Evolutionary conservation across 2,113 vertebrate genomes (phyloP).

Genomic region (Vimba vimba): DNA sequence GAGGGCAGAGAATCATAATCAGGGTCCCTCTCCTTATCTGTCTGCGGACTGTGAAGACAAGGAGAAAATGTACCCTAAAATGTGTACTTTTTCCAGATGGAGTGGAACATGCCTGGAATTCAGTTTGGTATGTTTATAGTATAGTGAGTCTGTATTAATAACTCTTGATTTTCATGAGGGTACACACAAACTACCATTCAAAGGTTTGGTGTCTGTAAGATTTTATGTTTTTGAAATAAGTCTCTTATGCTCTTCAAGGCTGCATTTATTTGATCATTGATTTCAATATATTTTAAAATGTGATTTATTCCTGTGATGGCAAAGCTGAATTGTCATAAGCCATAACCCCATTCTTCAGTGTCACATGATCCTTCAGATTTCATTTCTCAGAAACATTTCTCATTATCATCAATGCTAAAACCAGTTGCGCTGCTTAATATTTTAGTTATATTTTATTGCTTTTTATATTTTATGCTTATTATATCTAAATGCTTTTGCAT

Average conservation of each 20-base stretch:
- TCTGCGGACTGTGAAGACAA: conserved; percentile 85
- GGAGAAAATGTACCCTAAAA: conserved; percentile 34
- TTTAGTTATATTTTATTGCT: too few species aligned
- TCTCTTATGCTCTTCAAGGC: neutral
- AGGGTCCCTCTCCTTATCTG: conserved; percentile 89
- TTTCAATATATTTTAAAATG: neutral
- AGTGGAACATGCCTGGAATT: too few species aligned
- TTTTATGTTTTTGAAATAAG: neutral
- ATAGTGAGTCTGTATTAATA: neutral
- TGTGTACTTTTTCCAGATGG: neutral
- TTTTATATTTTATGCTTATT: too few species aligned
- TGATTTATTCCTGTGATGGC: neutral
- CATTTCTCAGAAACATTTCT: neutral
- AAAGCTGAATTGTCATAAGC: neutral
- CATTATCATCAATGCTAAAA: neutral
- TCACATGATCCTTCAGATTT: neutral
- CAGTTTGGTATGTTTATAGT: too few species aligned
- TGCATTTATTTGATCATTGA: neutral
- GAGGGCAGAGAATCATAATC: conserved; percentile 90
- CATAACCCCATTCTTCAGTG: neutral
- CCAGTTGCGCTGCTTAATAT: neutral
- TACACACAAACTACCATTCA: neutral
- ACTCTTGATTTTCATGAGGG: neutral
- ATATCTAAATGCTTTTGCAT: too few species aligned
- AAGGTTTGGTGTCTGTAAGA: neutral